Percentiles rank a stretch among this genome's conserved stretches.
These are phyloP conservation scores for Sinosuthora webbiana DNA, from an alignment of 2,113 vertebrate species.

Conservation along the genomic window DNA sequence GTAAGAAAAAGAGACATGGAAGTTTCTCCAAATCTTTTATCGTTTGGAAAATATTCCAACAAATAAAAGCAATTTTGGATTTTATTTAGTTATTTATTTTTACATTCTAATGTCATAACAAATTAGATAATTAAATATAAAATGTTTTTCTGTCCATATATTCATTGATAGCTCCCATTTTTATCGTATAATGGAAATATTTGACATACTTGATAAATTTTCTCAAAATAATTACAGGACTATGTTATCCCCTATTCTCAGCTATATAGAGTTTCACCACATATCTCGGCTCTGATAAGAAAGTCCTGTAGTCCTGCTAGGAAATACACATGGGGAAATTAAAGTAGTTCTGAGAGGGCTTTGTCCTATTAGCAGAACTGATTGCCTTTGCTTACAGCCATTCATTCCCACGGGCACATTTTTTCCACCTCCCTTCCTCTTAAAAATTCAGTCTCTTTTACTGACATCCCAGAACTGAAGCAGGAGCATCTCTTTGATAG, in stretches of 20 bases:
- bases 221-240: neutral
- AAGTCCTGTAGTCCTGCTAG: neutral
- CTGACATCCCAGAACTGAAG: neutral
- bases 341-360: neutral
- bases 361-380: neutral
- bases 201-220: neutral
- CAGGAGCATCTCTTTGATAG: neutral
- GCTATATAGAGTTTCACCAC: neutral
- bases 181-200: neutral
- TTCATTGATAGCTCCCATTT: neutral
- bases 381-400: neutral
- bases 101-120: neutral
- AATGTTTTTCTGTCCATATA: neutral
- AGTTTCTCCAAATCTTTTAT: neutral
- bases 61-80: neutral
- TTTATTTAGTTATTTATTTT: neutral
- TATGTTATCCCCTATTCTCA: neutral
- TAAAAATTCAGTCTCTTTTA: neutral
- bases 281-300: neutral
- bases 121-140: neutral
- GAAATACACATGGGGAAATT: neutral
- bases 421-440: neutral
- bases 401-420: fast-evolving
- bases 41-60: neutral
- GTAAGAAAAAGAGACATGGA: neutral